Conservation (phyloP, 2,113 vertebrate species). For the Nesogale talazaci region DNA sequence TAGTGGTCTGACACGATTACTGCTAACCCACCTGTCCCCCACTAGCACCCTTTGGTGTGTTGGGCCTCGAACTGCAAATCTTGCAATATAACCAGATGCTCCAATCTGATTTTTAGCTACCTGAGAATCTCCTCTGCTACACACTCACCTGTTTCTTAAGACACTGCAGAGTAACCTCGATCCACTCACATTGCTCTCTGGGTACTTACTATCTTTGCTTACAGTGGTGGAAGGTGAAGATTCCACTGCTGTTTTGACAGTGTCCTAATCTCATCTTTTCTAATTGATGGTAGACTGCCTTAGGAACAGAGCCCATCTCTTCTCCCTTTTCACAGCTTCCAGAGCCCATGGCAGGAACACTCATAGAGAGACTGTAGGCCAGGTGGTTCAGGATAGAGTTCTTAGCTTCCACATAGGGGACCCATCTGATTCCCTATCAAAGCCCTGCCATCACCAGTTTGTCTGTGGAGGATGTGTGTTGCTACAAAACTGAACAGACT, state of each 20-base stretch:
- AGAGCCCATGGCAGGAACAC: background rate
- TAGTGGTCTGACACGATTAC: background rate
- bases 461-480: background rate
- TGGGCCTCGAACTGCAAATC: background rate
- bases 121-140: background rate
- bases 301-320: background rate
- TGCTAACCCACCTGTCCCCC: background rate
- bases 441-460: background rate
- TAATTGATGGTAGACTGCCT: background rate
- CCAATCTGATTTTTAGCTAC: background rate
- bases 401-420: background rate
- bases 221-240: background rate
- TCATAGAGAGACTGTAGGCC: background rate
- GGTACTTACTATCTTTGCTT: background rate
- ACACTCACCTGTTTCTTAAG: constrained; percentile 1
- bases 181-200: background rate
- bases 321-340: background rate
- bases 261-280: background rate
- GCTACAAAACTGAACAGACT: background rate
- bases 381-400: background rate
- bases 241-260: background rate
- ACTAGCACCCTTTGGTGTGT: background rate
- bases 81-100: background rate
- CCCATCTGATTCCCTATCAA: background rate
- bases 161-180: background rate